Percentiles rank a stretch among this genome's conserved stretches.
Evolutionary conservation across 2,888 invertebrate genomes (phyloP).

Genomic region (Cosmopolites sordidus): DNA sequence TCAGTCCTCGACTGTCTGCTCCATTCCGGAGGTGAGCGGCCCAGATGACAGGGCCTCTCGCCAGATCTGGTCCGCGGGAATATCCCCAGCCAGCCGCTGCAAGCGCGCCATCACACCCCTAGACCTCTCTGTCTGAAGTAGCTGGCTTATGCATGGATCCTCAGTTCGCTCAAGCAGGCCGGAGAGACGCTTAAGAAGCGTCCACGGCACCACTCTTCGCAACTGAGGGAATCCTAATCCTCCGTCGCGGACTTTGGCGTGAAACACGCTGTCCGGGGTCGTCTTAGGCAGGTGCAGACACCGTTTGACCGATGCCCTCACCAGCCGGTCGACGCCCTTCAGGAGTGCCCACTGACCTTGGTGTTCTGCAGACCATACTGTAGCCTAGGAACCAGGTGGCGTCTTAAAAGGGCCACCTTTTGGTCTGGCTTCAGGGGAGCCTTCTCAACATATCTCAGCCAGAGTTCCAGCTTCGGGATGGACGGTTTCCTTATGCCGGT

Average conservation of each 20-base stretch:
- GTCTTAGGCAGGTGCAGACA: conserved; percentile 52
- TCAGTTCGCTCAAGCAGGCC: conserved; percentile 1
- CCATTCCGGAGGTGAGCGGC: conserved; percentile 15
- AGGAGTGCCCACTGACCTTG: conserved; percentile 14
- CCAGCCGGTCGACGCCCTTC: conserved; percentile 13
- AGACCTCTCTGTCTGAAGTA: conserved; percentile 13
- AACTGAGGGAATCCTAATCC: conserved; percentile 34
- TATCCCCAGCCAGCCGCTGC: conserved; percentile 11
- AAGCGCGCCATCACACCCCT: conserved; percentile 2
- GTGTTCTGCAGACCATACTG: conserved; percentile 41
- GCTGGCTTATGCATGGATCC: conserved; percentile 12
- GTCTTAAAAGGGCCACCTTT: conserved; percentile 36
- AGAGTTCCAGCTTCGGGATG: conserved; percentile 12
- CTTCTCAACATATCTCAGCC: conserved; percentile 32
- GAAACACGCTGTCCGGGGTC: conserved; percentile 37
- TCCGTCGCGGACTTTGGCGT: conserved; percentile 31
- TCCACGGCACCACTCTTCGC: conserved; percentile 21
- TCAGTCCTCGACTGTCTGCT: conserved; percentile 13
- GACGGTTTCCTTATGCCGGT: conserved; percentile 23
- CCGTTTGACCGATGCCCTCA: conserved; percentile 19
- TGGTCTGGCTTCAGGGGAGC: conserved; percentile 46
- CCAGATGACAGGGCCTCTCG: conserved; percentile 6
- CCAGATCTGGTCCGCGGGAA: conserved; percentile 10
- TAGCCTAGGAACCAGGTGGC: conserved; percentile 39
- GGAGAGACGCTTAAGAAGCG: conserved; percentile 17